phyloP scores from a whole-genome alignment of 2,888 invertebrate genomes.

The Limenitis camilla region DNA sequence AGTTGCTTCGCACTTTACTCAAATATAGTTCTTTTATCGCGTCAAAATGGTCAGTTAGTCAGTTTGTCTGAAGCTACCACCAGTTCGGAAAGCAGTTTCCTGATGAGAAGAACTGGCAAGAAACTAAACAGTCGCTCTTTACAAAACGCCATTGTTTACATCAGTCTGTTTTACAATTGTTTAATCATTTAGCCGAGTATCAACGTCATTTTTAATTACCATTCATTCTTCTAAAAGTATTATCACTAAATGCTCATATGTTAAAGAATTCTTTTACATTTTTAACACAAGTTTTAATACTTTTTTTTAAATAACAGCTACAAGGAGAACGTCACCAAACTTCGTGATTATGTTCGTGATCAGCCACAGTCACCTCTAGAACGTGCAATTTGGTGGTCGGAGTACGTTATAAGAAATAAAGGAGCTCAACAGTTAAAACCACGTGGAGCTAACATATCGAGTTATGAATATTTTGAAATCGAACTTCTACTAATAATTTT shows the following conservation, averaged over 20 bases:
- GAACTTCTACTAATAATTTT: slow-evolving; percentile 25
- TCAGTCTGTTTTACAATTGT: too few relatives aligned
- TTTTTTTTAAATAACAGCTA: slow-evolving; percentile 9
- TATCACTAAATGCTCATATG: too few relatives aligned
- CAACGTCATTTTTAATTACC: background rate
- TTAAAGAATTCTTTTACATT: background rate
- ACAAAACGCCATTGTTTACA: too few relatives aligned
- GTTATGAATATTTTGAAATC: slow-evolving; percentile 33
- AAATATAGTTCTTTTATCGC: too few relatives aligned
- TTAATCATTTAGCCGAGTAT: too few relatives aligned
- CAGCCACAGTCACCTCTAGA: slow-evolving; percentile 45
- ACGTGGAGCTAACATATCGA: slow-evolving; percentile 38
- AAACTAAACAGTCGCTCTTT: too few relatives aligned
- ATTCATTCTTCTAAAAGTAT: background rate
- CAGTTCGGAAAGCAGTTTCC: background rate
- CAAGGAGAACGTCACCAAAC: slow-evolving; percentile 26
- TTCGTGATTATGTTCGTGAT: slow-evolving; percentile 40
- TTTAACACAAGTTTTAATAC: background rate
- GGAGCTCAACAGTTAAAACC: slow-evolving; percentile 51
- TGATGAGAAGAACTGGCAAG: background rate
- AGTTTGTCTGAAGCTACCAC: background rate
- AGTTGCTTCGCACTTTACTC: too few relatives aligned
- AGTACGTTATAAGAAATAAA: slow-evolving; percentile 49
- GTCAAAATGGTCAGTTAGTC: too few relatives aligned
- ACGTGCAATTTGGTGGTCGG: slow-evolving; percentile 61